phyloP scores from a whole-genome alignment of 2,888 invertebrate species.

The Elegia similella region DNA sequence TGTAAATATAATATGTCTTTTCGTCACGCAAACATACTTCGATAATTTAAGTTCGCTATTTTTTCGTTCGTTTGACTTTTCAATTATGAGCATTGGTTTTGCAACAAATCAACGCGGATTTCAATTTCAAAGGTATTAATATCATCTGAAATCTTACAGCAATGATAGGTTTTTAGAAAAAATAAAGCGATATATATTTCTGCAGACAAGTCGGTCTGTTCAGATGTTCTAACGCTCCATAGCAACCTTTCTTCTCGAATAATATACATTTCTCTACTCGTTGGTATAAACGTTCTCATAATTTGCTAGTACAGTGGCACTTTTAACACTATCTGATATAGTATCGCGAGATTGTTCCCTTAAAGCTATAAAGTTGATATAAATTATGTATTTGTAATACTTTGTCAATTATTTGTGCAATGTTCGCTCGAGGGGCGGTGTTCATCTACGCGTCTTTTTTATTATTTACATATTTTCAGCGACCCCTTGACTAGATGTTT shows the following conservation, averaged over 20 bases:
- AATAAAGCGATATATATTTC: constrained; percentile 5
- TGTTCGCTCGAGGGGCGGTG: constrained; percentile 35
- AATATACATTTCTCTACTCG: constrained; percentile 20
- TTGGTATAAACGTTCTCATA: constrained; percentile 30
- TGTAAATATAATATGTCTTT: constrained; percentile 30
- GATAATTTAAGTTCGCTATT: not conserved
- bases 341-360: constrained; percentile 62
- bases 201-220: constrained; percentile 7
- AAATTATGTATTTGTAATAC: constrained; percentile 73
- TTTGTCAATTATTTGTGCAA: constrained; percentile 62
- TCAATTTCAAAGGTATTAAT: not conserved
- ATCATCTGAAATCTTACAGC: not conserved
- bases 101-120: not conserved
- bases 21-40: constrained; percentile 8
- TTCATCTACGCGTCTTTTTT: constrained; percentile 37
- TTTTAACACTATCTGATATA: constrained; percentile 69
- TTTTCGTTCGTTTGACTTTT: not conserved
- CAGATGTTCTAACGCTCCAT: not conserved
- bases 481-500: constrained; percentile 64
- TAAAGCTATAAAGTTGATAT: constrained; percentile 73
- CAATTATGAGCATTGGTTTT: not conserved
- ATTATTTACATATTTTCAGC: constrained; percentile 30
- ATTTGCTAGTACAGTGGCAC: constrained; percentile 62
- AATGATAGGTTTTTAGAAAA: not conserved
- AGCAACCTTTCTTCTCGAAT: constrained; percentile 11